Base-by-base conservation (phyloP, 2,888 invertebrate species). In the Prosapia bicincta region DNA sequence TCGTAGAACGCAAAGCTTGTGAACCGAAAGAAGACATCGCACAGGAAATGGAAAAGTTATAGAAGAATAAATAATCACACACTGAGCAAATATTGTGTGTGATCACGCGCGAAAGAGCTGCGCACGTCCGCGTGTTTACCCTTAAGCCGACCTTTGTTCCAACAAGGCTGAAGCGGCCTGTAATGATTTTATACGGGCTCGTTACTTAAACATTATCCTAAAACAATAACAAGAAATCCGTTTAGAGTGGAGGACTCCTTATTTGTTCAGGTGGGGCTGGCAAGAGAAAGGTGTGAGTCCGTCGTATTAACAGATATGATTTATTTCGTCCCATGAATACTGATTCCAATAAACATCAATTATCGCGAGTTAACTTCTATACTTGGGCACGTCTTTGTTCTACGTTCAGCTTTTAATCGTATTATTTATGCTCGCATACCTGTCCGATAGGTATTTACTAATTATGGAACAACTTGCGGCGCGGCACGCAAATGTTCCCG, bases 261-360 rank as follows among this genome's bases (percentile, higher is more conserved):
- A 54, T 54, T 54, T 54, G 54, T 54, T 54, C 54, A 54, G 54
- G 54, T 54, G 54, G 54, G 20, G 54, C 38, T 15, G 15, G 9
- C 13, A 3, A 54, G 54, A 54, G 54, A 54, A 54, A 54, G 54
- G 54, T 54, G 54, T 20, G n/a, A 54, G n/a, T 3, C 54, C 54
- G 20, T 20, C 54, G 20, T 54, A 54, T 54, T 54, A 54, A 54
- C 54, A 54, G 54, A 54, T 54, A 20, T 54, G 54, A 54, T 54
- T 54, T 54, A 54, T 54, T 54, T 20, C 54, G 20, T 54, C 20
- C 54, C 7, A 54, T 54, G 54, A 54, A 54, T 54, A 54, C 54
- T 54, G 54, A 54, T 54, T 54, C 54, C 54, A 54, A 54, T 54
- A 54, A 54, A 54, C 54, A 54, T 54, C 54, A 54, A 54, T 54